Base-by-base conservation (phyloP, 2,888 invertebrate genomes). In the Carcina quercana region DNA sequence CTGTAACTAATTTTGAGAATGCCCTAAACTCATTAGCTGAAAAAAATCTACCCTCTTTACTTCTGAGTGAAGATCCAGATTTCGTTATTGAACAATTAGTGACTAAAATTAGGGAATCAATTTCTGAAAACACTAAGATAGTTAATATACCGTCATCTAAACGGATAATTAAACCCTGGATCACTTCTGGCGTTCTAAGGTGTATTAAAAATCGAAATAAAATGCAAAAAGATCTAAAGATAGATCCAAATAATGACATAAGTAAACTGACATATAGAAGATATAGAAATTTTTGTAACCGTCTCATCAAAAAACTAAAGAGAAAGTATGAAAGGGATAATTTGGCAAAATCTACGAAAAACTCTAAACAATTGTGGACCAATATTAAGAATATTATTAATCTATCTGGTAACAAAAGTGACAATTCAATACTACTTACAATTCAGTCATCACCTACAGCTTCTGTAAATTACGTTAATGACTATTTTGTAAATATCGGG, bases 231-330 rank as follows among this genome's bases (percentile, higher is more conserved):
- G 13, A 28, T n/a, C 7, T 31, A 20, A 20, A 11, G 13, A 14
- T 5, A 3, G 24, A 30, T 7, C 28, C 32, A n/a, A 12, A 3
- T 28, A 30, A 33, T 25, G 20, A 27, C 6, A 25, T 15, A n/a
- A 3, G 27, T 5, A 33, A 28, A 24, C 28, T 31, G 3, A 37
- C 28, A 0, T 37, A 28, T 13, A 28, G 7, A 12, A 13, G 37
- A 13, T 34, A 34, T 30, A 15, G 38, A 1, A 40, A 40, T 13
- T 38, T 13, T 24, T 40, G 40, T 11, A 32, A 39, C 15, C 35
- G 38, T 20, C 19, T 40, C 4, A 29, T 44, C 11, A 44, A 35
- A 27, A 41, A 39, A 30, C 6, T 37, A n/a, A 42, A 39, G 14
- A 10, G 37, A 2, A 24, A 30, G 11, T 38, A 40, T 30, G 39